Evolutionary conservation across 1,140 invertebrate species (phyloP), one percentile per base, ranked within the genome.

Genomic region (Drosophila bocki): DNA sequence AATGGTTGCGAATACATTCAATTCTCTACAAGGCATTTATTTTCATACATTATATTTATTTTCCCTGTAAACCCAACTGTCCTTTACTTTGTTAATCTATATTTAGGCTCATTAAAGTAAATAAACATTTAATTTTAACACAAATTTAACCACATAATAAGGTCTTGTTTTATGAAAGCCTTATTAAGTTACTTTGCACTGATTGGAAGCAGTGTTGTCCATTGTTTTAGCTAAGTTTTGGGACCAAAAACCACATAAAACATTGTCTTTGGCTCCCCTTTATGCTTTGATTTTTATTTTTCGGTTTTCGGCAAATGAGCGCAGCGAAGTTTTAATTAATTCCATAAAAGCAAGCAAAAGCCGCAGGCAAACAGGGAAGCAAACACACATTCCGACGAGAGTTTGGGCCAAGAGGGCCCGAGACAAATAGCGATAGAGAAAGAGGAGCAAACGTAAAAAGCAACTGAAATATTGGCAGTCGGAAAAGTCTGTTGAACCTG

Each of bases 301-400:
- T 45, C 19, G 42, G 37, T 51, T 80, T 79, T 50, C 26, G 44
- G 61, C 53, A 76, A 84, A 78, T 81, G 74, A 81, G 82, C 74
- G 60, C 64, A 72, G 59, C 41, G 67, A 88, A 88, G 81, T 88
- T 88, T 90, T 88, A 88, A 88, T 88, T 84, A 88, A 90, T 90
- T 85, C 85, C 78, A 76, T 90, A 88, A 88, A 81, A 84, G 83
- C 85, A 88, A 81, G 85, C 44, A 70, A 68, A 87, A 78, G 84
- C 84, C 84, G 65, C 85, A 87, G 72, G 83, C 84, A 83, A 88
- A 86, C 83, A 86, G 69, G 56, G 45, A 69, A 53, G 75, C 72
- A 72, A 58, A 58, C 47, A 84, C 53, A 75, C 71, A 64, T 76
- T 61, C 32, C 19, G 41, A 19, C 22, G 17, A 42, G 57, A 39